Evolutionary conservation across 2,888 invertebrate species (phyloP).

Genomic region (Machimus rusticus): DNA sequence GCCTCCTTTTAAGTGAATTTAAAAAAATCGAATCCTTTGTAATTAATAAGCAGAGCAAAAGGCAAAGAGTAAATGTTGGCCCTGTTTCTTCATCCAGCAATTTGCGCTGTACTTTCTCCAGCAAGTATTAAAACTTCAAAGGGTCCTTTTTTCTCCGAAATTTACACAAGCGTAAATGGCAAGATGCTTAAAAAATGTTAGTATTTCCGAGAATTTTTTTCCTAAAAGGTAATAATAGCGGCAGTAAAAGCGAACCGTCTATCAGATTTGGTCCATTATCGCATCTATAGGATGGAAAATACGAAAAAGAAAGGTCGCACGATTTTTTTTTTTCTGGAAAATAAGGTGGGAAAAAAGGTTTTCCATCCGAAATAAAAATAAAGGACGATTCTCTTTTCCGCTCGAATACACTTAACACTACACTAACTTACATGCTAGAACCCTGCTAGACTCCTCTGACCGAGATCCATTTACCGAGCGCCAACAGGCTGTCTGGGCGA

Average conservation of each 20-base stretch:
- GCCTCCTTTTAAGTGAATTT: not conserved
- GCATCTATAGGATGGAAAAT: not conserved
- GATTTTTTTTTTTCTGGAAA: slow-evolving; percentile 5
- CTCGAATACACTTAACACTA: not conserved
- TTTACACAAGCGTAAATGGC: not conserved
- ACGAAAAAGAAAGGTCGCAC: slow-evolving; percentile 12
- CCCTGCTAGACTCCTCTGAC: not conserved
- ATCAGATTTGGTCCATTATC: slow-evolving; percentile 5
- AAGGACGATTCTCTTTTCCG: not conserved
- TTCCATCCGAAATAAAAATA: not conserved
- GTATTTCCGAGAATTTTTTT: not conserved
- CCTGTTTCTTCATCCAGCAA: not conserved
- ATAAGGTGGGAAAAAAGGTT: not conserved
- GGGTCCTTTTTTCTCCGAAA: not conserved
- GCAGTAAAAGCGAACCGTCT: not conserved
- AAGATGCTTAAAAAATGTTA: not conserved
- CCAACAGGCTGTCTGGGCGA: not conserved
- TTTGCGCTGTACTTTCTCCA: not conserved
- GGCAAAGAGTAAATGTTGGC: not conserved
- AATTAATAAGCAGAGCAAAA: not conserved
- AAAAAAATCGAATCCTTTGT: not conserved
- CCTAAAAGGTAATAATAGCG: not conserved
- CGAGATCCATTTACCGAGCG: not conserved
- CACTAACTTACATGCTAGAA: not conserved
- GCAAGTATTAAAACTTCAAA: not conserved